Evolutionary conservation across 1,140 invertebrate genomes (phyloP).

Genomic region (Monochamus saltuarius): DNA sequence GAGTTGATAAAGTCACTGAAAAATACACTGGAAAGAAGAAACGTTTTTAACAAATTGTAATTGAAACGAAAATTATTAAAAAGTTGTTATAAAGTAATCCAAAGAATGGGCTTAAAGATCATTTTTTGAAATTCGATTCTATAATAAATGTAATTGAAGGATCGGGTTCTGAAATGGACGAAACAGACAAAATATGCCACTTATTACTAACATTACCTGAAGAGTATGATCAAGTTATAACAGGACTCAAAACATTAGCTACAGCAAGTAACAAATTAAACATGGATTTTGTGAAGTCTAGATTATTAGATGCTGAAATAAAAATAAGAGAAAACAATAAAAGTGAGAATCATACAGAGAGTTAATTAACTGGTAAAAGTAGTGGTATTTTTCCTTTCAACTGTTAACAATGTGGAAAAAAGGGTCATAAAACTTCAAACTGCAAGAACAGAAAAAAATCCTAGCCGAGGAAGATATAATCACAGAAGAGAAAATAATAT

Average conservation of each 20-base stretch:
- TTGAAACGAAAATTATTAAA: constrained; percentile 25
- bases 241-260: constrained; percentile 50
- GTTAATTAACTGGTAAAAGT: background rate
- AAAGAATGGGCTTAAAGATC: constrained; percentile 27
- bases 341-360: background rate
- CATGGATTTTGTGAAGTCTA: constrained; percentile 50
- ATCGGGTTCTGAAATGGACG: constrained; percentile 48
- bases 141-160: constrained; percentile 26
- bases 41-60: constrained; percentile 20
- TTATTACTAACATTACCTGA: constrained; percentile 45
- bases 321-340: constrained; percentile 7
- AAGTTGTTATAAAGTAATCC: constrained; percentile 19
- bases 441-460: constrained; percentile 11
- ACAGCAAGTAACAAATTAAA: constrained; percentile 47
- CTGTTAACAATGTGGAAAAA: constrained; percentile 18
- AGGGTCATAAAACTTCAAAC: background rate
- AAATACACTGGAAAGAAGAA: constrained; percentile 26
- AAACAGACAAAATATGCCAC: constrained; percentile 46
- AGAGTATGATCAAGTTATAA: constrained; percentile 46
- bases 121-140: constrained; percentile 31
- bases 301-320: constrained; percentile 50
- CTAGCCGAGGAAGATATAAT: constrained; percentile 2
- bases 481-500: background rate
- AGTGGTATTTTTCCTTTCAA: too few species aligned
- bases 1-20: constrained; percentile 21